phyloP scores from a whole-genome alignment of 30 jellyfish, hydroid and myxozoan species.

The Chironex yamaguchii region DNA sequence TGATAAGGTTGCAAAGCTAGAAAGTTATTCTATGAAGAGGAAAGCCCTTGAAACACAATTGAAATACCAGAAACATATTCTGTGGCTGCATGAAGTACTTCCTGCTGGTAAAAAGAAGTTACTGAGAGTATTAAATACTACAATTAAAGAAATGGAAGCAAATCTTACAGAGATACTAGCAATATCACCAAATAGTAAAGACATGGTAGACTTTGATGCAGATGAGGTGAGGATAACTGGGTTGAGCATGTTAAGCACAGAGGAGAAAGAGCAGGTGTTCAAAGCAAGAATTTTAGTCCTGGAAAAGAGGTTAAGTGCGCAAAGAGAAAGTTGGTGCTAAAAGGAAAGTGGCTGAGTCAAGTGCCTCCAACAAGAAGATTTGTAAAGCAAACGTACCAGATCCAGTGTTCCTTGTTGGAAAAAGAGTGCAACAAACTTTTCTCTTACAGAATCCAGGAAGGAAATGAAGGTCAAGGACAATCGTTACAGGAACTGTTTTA shows the following conservation, averaged over 20 bases:
- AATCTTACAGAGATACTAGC: conserved; percentile 14
- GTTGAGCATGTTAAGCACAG: neutral
- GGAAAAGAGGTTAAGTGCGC: neutral
- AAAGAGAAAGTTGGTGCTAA: no score
- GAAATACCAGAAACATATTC: conserved; percentile 14
- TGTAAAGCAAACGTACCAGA: neutral
- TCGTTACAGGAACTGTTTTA: neutral
- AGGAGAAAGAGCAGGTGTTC: neutral
- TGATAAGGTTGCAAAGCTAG: neutral
- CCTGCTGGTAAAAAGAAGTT: conserved; percentile 20
- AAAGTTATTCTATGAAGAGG: neutral
- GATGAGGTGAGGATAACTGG: conserved; percentile 24
- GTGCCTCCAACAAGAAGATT: no score
- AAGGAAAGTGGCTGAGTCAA: no score
- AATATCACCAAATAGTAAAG: neutral
- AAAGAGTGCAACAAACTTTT: conserved; percentile 2
- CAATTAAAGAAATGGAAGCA: conserved; percentile 8
- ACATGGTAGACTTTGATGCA: conserved; percentile 1
- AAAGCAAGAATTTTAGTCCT: neutral
- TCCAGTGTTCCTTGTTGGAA: neutral
- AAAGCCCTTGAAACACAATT: neutral
- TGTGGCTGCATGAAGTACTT: conserved; percentile 18
- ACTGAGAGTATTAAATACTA: neutral
- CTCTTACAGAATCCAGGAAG: neutral
- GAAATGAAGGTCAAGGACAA: neutral